Evolutionary conservation across 92 coral and sea anemone species (phyloP), one percentile per base, ranked within the genome.

Genomic region (Bergia sp.): DNA sequence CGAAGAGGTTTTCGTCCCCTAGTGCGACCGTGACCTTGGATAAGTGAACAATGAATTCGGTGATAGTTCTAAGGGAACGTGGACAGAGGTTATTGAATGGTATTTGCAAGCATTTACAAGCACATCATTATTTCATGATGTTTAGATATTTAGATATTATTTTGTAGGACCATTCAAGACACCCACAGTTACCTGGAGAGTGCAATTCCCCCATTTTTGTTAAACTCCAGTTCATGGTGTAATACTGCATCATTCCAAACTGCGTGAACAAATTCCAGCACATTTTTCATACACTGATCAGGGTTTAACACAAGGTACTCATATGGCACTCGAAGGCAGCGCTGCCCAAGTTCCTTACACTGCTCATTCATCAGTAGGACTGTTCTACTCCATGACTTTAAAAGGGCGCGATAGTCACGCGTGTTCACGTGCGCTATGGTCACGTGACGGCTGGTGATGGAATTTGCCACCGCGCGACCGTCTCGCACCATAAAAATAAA

Each of bases 401-500:
- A 73, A 82, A 95, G 75, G 20, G 89, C 85, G 73, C 91, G 93
- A 36, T 91, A 91, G 57, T 91, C 85, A 11, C 86, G 93, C 41
- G 91, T 92, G 57, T 94, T 90, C 7, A 97, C 88, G 42, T 94
- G 94, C 3, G 94, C 82, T 21, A 97, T 95, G 6, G 80, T 84
- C 58, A 97, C 90, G 69, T 89, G 87, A 53, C 96, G 93, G 55
- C 91, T 84, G 37, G 93, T 90, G 20, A 97, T 90, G 40, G 99
- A 97, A 82, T 96, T 92, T 18, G 96, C 86, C 29, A 97, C 99
- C 1, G 98, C 99, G 37, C 99, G 96, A 2, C 93, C 99, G 82
- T 97, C 99, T 2, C 99, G 96, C 5, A 97, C 92, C 98, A 97
- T 91, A 65, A 97, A 90, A 77, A 97, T 77, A 73, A 97, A 97